Percentiles rank a stretch among this genome's conserved stretches.
phyloP scores from a whole-genome alignment of 2,113 vertebrate genomes.

The Apus apus region DNA sequence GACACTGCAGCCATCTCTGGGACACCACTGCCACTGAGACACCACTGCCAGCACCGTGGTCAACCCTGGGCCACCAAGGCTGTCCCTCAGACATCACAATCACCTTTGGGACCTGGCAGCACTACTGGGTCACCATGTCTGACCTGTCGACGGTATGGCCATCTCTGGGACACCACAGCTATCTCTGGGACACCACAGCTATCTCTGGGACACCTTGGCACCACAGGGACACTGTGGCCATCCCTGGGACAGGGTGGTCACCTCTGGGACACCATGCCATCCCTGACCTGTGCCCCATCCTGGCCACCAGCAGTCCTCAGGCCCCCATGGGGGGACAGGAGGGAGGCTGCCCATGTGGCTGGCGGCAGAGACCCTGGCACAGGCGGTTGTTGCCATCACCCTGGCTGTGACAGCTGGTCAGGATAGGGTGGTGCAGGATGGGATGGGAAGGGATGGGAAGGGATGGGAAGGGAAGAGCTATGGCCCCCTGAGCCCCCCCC shows the following conservation, averaged over 20 bases:
- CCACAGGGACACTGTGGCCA: background rate
- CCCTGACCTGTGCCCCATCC: background rate
- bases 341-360: rapidly evolving
- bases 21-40: background rate
- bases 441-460: background rate
- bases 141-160: background rate
- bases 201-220: background rate
- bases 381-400: background rate
- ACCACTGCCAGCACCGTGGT: too few relatives aligned
- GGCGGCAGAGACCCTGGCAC: background rate
- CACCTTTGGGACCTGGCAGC: background rate
- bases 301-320: rapidly evolving
- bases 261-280: too few relatives aligned
- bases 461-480: background rate
- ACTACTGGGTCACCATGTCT: background rate
- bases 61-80: too few relatives aligned
- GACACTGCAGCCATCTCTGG: background rate
- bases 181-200: background rate
- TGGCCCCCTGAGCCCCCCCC: rapidly evolving
- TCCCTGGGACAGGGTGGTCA: too few relatives aligned
- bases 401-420: too few relatives aligned
- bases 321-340: background rate
- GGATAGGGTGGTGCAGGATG: too few relatives aligned
- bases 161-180: background rate
- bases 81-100: rapidly evolving